Evolutionary conservation across 30 jellyfish, hydroid and myxozoan genomes (phyloP), one percentile per base, ranked within the genome.

Genomic region (Hydractinia echinata): DNA sequence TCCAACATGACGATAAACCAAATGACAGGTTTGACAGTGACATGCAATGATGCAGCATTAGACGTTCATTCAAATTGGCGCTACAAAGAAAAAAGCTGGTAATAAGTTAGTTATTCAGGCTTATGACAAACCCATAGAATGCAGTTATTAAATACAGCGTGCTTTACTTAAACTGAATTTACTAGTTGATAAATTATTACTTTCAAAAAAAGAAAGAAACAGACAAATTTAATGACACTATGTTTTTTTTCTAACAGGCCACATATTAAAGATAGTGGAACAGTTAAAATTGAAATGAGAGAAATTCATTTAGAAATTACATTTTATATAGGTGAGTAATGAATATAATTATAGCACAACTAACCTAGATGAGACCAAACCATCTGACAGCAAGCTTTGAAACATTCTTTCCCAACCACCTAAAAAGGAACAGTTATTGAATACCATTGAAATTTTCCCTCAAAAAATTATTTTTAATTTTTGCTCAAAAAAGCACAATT

Each of bases 231-330:
- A 30, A 30, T 1, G 44, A 30, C 44, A 30, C 44, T 30, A 30
- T 30, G 49, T 68, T 44, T 48, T 72, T 20, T 20, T 51, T 10
- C n/a, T 54, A 44, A 61, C 56, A 92, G 98, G 98, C 98, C 98
- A 51, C 92, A 86, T 62, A 84, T 92, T 55, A 86, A 94, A 56
- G 98, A 92, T 76, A 83, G 94, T 87, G 98, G 98, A 6, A 44
- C 95, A 5, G 85, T 95, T 79, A 77, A 67, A 10, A 53, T 92
- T 44, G 56, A 48, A 9, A 80, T 87, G 95, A 81, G 82, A 19
- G 85, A 74, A 5, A 79, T 87, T 13, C 50, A 61, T 39, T 71
- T 92, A 72, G 72, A 83, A 21, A 73, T 92, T 56, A 74, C 93
- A 19, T 52, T 92, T 11, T 66, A 62, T 66, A 82, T 86, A 21